Base-by-base conservation (phyloP, 2,797 vertebrate species). In the Acanthurus leucopareius region DNA sequence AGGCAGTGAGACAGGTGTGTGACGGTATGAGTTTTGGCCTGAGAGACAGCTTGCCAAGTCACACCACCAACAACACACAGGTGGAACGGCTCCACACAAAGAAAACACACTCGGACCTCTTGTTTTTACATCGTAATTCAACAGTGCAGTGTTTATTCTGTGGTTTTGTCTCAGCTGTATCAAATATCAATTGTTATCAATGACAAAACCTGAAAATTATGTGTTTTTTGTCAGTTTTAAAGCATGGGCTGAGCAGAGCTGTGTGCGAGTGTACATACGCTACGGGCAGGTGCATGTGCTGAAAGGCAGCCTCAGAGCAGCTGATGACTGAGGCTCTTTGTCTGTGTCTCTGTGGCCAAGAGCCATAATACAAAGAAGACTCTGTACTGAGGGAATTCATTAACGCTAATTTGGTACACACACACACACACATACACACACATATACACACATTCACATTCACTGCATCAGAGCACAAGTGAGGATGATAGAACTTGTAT, bases 311-410 rank as follows among this genome's bases (percentile, higher is more conserved):
- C 88, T 93, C 90, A 83, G 84, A 89, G 75, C 7, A 7, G 57
- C 75, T 58, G 84, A 79, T 88, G 69, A 94, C 88, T 88, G 85
- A 81, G 73, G 63, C 87, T 86, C 91, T 93, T 93, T 94, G 92
- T 92, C 80, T 82, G 56, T 64, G 73, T 65, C 63, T 79, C 84
- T 47, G 58, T 73, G 68, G 82, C 69, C 63, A 54, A 79, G 72
- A 73, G 80, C 74, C 65, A 19, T 11, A 54, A 86, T 13, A 93
- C 91, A 94, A 94, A 92, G 90, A 84, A 51, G 78, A 78, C 82
- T 92, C 83, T 94, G 92, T 94, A 22, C 80, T 84, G 65, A 69
- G 65, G 56, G 91, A 91, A 94, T 92, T 94, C 91, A 92, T 93
- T 92, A 88, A 84, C 77, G 56, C 85, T 87, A 83, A 92, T 91